Evolutionary conservation across 2,888 invertebrate genomes (phyloP).

Genomic region (Campoplex capitator): DNA sequence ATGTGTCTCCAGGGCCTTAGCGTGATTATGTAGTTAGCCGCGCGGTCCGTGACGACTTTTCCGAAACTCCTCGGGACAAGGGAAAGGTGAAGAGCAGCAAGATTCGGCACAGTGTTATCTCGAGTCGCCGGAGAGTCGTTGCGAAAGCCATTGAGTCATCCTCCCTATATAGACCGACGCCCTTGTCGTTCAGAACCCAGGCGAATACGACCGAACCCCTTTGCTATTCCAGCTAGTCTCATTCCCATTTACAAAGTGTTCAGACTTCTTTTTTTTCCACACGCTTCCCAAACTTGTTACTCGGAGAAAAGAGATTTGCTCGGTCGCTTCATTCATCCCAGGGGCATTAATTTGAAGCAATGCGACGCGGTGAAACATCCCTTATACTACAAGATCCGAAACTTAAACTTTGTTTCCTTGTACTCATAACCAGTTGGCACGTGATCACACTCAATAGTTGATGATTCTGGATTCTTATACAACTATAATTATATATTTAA

Average conservation of each 20-base stretch:
- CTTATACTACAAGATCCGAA: background rate
- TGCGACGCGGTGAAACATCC: background rate
- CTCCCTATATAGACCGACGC: conserved; percentile 8
- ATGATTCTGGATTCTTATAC: background rate
- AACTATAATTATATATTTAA: background rate
- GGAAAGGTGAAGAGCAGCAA: conserved; percentile 6
- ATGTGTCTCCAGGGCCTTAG: conserved; percentile 52
- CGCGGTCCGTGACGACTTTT: conserved; percentile 51
- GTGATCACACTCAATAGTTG: background rate
- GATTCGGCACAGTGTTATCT: conserved; percentile 53
- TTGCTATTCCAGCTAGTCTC: conserved; percentile 20
- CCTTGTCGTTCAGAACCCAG: background rate
- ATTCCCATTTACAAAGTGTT: conserved; percentile 55
- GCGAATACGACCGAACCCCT: background rate
- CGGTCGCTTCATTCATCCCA: conserved; percentile 1
- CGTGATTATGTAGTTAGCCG: conserved; percentile 63
- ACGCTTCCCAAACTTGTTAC: conserved; percentile 14
- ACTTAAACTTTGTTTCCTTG: background rate
- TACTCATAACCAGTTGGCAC: background rate
- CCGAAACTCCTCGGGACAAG: conserved; percentile 18
- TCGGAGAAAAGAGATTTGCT: conserved; percentile 12
- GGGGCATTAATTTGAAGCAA: conserved; percentile 16
- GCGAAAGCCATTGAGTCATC: conserved; percentile 47
- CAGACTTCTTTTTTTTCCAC: conserved; percentile 41
- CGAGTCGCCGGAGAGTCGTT: conserved; percentile 63